phyloP scores from a whole-genome alignment of 2,797 vertebrate genomes.

The Natrix natrix region DNA sequence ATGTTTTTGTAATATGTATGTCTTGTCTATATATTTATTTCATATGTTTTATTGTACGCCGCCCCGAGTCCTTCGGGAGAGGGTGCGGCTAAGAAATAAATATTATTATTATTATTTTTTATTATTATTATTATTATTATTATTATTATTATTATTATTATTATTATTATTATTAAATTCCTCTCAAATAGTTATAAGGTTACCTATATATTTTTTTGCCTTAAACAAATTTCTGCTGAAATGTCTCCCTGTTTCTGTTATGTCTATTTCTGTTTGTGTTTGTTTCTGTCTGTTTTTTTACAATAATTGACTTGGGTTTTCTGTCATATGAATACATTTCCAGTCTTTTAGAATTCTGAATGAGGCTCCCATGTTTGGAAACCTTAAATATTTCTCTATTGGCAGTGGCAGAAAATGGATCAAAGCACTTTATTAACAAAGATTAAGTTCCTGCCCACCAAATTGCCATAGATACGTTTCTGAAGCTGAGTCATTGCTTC shows the following conservation, averaged over 20 bases:
- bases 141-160: no score
- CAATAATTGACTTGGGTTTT: neutral
- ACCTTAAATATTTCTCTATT: neutral
- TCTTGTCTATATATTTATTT: no score
- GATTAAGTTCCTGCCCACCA: neutral
- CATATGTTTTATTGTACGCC: no score
- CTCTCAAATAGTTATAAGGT: neutral
- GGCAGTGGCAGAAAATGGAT: neutral
- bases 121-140: no score
- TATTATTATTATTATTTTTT: no score
- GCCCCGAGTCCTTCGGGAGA: no score
- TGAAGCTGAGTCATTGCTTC: neutral
- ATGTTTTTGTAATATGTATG: no score
- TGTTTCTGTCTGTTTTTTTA: no score
- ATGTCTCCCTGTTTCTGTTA: no score
- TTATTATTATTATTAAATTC: neutral
- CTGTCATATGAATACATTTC: neutral
- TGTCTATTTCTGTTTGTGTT: no score
- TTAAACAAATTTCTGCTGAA: neutral
- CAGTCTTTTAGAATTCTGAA: neutral
- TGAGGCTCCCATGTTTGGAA: neutral
- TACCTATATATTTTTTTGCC: neutral
- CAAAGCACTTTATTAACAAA: neutral
- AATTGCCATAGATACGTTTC: neutral
- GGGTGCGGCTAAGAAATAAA: no score